Percentiles rank a stretch among this genome's conserved stretches.
Evolutionary conservation across 2,888 invertebrate genomes (phyloP).

Genomic region (Megaustenia siamemsis): DNA sequence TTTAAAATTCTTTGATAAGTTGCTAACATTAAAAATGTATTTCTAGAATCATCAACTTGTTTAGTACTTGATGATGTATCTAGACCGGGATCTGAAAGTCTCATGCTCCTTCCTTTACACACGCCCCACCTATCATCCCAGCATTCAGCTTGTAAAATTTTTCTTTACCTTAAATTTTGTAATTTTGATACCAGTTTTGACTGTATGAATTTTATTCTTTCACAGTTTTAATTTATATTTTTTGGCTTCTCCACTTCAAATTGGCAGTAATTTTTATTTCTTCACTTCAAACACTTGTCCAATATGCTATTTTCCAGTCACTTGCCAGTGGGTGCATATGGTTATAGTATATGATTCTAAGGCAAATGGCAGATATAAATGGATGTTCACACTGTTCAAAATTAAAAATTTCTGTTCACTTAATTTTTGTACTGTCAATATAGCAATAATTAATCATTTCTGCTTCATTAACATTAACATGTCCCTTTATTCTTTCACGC

Average conservation of each 20-base stretch:
- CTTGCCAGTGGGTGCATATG: not conserved
- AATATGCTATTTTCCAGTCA: conserved; percentile 6
- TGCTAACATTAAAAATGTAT: not conserved
- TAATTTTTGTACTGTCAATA: conserved; percentile 1
- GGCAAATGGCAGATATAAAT: not conserved
- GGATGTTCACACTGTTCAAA: not conserved
- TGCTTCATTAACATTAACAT: conserved; percentile 39
- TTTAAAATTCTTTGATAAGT: not conserved
- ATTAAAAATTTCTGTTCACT: not conserved
- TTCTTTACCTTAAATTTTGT: not conserved
- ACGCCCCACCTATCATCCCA: not conserved
- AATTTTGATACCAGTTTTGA: not conserved
- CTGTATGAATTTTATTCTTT: not conserved
- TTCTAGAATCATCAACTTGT: not conserved
- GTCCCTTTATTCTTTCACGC: not conserved
- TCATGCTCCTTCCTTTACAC: conserved; percentile 10
- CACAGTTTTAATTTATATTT: conserved; percentile 1
- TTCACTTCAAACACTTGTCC: not conserved
- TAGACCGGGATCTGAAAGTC: conserved; percentile 23
- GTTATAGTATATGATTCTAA: not conserved
- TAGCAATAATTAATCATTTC: conserved; percentile 27
- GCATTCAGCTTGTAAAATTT: too few relatives aligned
- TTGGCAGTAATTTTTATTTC: not conserved
- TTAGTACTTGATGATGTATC: conserved; percentile 2
- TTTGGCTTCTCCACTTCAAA: not conserved